Percentiles rank a stretch among this genome's conserved stretches.
phyloP scores from a whole-genome alignment of 2,888 invertebrate species.

The Eudasyphora cyanicolor region DNA sequence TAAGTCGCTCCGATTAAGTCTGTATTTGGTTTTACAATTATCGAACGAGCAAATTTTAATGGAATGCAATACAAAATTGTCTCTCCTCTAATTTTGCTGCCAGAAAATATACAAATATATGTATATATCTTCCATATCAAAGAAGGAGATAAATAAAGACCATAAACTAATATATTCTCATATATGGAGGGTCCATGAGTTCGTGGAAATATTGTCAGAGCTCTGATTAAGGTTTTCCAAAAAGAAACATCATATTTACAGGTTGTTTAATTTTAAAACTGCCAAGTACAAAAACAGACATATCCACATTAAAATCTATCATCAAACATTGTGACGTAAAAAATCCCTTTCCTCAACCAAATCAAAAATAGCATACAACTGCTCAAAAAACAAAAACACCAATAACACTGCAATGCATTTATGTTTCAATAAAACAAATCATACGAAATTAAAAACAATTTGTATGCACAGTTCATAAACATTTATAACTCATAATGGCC shows the following conservation, averaged over 20 bases:
- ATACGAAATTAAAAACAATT: conserved; percentile 54
- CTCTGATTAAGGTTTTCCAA: too few species aligned
- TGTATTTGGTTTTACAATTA: too few species aligned
- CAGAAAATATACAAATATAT: too few species aligned
- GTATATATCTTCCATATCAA: too few species aligned
- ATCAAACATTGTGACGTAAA: not conserved
- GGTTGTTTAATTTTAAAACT: not conserved
- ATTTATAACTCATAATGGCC: conserved; percentile 57
- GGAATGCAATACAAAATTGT: too few species aligned
- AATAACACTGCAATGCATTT: not conserved
- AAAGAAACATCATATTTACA: not conserved
- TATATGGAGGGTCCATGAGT: too few species aligned
- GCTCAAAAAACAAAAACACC: not conserved
- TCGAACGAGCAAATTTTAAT: too few species aligned
- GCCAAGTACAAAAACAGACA: not conserved
- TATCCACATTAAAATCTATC: not conserved
- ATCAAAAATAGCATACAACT: not conserved
- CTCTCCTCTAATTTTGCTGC: too few species aligned
- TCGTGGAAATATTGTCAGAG: too few species aligned
- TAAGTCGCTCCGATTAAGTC: too few species aligned
- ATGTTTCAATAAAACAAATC: conserved; percentile 37
- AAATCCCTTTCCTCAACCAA: not conserved
- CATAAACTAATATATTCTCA: too few species aligned
- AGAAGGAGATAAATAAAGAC: too few species aligned
- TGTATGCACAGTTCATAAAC: conserved; percentile 51